Base-by-base conservation (phyloP, 2,113 vertebrate genomes). In the Cyprinus carpio region DNA sequence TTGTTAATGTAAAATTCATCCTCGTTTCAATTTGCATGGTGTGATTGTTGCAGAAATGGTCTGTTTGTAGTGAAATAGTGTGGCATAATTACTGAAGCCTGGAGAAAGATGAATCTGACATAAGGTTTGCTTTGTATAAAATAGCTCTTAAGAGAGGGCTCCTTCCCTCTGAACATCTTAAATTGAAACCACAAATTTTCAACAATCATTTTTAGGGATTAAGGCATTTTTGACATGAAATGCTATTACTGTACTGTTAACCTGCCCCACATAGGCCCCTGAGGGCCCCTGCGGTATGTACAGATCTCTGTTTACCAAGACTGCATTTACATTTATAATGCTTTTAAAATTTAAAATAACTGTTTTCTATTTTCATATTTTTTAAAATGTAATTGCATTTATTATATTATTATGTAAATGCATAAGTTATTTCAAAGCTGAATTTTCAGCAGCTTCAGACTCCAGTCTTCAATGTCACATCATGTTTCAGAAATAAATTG, bases 111-210 rank as follows among this genome's bases (percentile, higher is more conserved):
- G 74, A 49, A 46, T 6, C 46, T 51, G 16, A 76, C n/a, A 54
- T 29, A 29, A 76, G n/a, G 74, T 76, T 76, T 76, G 25, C 15
- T 76, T 76, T 46, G 46, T 27, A 12, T 29, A 4, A 75, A 75
- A 75, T 0, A 1, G 7, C 7, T 27, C 74, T 72, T 34, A 11
- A 10, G 69, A 40, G 67, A 51, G 46, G 46, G 20, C 29, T 51
- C 25, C 25, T 51, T 76, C 74, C 12, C 46, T 76, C 46, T 20
- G n/a, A 76, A 46, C n/a, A 0, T 46, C 34, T n/a, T 72, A 72
- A 40, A 74, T n/a, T 74, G 71, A 74, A 43, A 40, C 12, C n/a
- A 46, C n/a, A n/a, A n/a, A 25, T 75, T 49, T 15, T 25, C 5
- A 23, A 25, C 1, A 2, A 12, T 75, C 40, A 27, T 75, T 75